phyloP scores from a whole-genome alignment of 2,888 invertebrate genomes.

The Cerastoderma edule region DNA sequence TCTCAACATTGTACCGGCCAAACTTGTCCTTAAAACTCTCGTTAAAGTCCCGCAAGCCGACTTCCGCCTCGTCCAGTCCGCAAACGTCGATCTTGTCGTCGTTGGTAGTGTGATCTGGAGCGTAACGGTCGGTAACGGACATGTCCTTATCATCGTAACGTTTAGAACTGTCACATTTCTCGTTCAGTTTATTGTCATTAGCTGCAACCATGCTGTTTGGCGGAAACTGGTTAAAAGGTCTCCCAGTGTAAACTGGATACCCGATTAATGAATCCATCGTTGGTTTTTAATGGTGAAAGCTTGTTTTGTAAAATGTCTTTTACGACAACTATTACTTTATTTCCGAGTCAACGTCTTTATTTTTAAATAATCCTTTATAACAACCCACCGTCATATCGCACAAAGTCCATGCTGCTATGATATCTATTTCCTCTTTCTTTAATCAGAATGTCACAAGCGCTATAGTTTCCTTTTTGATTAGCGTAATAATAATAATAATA shows the following conservation, averaged over 20 bases:
- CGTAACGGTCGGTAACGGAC: neutral
- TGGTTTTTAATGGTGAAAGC: too few relatives aligned
- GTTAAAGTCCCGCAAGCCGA: constrained; percentile 10
- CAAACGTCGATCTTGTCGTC: constrained; percentile 32
- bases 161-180: neutral
- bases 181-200: neutral
- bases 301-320: too few relatives aligned
- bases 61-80: constrained; percentile 5
- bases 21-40: constrained; percentile 28
- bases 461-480: too few relatives aligned
- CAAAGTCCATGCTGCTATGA: too few relatives aligned
- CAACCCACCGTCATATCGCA: too few relatives aligned
- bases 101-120: neutral
- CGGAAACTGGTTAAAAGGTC: constrained; percentile 9
- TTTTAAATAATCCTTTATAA: too few relatives aligned
- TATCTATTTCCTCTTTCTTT: too few relatives aligned
- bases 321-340: too few relatives aligned
- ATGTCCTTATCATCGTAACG: neutral
- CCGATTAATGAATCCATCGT: constrained; percentile 25
- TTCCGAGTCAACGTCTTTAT: too few relatives aligned
- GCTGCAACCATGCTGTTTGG: neutral
- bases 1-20: constrained; percentile 33
- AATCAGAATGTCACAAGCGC: too few relatives aligned
- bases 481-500: too few relatives aligned
- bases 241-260: constrained; percentile 18